A percentile compares a stretch with the other conserved stretches of the same genome.
phyloP scores from a whole-genome alignment of 2,888 invertebrate genomes.

The Dendrolimus houi region DNA sequence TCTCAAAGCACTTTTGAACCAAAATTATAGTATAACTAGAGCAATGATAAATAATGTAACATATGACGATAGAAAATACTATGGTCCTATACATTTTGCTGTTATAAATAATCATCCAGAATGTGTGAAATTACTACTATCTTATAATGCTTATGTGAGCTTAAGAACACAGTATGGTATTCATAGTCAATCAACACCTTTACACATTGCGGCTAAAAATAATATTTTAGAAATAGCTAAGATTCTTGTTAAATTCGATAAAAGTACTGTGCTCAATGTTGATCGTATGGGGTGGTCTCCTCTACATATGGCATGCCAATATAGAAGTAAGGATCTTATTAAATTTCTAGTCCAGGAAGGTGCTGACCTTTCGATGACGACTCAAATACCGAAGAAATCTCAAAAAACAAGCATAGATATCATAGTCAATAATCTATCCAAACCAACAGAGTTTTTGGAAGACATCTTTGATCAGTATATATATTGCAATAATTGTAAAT shows the following conservation, averaged over 20 bases:
- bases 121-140: conserved; percentile 37
- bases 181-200: conserved; percentile 36
- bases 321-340: conserved; percentile 37
- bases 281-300: conserved; percentile 24
- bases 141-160: conserved; percentile 10
- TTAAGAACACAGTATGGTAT: conserved; percentile 2
- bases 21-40: conserved; percentile 36
- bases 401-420: conserved; percentile 36
- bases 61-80: conserved; percentile 12
- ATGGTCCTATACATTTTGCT: conserved; percentile 14
- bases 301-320: conserved; percentile 38
- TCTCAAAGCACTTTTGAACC: conserved; percentile 58
- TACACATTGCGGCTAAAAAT: conserved; percentile 44
- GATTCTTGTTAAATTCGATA: conserved; percentile 38
- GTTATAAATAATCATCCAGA: conserved; percentile 8
- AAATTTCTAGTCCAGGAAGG: conserved; percentile 9
- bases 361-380: conserved; percentile 14
- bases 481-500: conserved; percentile 42
- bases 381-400: conserved; percentile 16
- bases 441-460: conserved; percentile 59
- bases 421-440: conserved; percentile 44
- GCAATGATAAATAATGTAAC: conserved; percentile 29
- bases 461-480: conserved; percentile 61
- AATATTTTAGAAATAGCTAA: conserved; percentile 37
- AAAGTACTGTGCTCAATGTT: conserved; percentile 32